A percentile compares a stretch with the other conserved stretches of the same genome.
These are phyloP conservation scores for Homalodisca vitripennis DNA, from an alignment of 1,140 invertebrate species.

Conservation along the genomic window DNA sequence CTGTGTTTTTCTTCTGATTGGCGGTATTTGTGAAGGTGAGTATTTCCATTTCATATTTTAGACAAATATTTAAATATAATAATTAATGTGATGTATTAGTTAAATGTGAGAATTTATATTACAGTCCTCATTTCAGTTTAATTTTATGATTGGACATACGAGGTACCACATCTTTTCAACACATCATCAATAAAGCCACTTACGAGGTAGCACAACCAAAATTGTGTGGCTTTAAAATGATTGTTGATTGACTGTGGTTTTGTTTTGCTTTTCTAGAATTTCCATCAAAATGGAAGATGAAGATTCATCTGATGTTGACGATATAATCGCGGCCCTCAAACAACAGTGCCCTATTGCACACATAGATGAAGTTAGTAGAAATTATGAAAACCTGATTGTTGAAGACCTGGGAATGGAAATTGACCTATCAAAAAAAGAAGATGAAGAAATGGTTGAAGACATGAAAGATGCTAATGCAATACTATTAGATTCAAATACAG, in stretches of 20 bases:
- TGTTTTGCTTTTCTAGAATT: neutral
- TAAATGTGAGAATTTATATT: neutral
- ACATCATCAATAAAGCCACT: neutral
- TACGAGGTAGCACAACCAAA: conserved; percentile 10
- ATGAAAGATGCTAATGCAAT: no score
- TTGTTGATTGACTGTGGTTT: neutral
- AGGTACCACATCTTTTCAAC: neutral
- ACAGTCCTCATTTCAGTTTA: neutral
- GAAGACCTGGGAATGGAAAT: neutral
- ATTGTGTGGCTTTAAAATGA: neutral
- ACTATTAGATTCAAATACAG: no score
- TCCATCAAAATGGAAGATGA: neutral
- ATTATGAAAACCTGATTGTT: neutral
- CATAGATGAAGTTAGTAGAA: neutral
- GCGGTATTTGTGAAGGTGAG: neutral
- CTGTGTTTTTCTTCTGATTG: neutral
- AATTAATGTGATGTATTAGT: neutral
- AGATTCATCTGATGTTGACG: neutral
- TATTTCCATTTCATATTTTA: neutral
- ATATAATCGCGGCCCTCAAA: neutral
- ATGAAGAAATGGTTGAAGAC: no score
- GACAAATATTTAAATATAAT: neutral
- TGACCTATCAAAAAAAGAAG: no score
- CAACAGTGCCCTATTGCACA: no score
- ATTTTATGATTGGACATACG: neutral